These are phyloP conservation scores for Datnioides undecimradiatus DNA, from an alignment of 2,113 vertebrate species.

Conservation along the genomic window DNA sequence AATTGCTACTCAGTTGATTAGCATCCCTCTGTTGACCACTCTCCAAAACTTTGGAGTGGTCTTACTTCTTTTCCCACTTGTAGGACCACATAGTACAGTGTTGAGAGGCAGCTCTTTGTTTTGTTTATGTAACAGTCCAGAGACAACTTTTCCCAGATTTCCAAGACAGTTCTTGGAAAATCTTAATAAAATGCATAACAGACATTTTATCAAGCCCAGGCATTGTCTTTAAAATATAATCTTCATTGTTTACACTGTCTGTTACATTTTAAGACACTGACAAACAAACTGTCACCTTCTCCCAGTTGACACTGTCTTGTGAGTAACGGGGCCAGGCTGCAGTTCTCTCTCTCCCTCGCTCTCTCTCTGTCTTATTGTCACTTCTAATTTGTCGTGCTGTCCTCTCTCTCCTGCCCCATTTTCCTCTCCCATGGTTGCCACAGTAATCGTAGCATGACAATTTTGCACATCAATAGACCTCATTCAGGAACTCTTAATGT, in stretches of 20 bases:
- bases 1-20: background rate
- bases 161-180: background rate
- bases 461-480: conserved; percentile 81
- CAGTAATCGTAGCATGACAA: conserved; percentile 72
- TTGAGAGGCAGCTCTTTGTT: background rate
- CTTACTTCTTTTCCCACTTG: background rate
- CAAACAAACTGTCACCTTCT: conserved; percentile 34
- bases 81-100: background rate
- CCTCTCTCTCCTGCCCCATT: conserved; percentile 51
- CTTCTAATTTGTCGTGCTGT: conserved; percentile 71
- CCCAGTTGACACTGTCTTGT: conserved; percentile 34
- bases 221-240: background rate
- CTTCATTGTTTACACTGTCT: conserved; percentile 30
- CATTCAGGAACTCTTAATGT: conserved; percentile 75
- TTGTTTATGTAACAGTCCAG: background rate
- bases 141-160: background rate
- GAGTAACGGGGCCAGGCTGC: conserved; percentile 54
- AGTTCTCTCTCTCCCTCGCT: conserved; percentile 43
- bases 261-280: conserved; percentile 26
- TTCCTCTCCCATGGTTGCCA: conserved; percentile 59
- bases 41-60: background rate
- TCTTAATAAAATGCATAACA: too few species aligned
- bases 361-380: conserved; percentile 68
- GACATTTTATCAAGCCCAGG: background rate
- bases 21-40: background rate